Conservation (phyloP, 2,797 vertebrate genomes). For the Percopsis omiscomaycus region DNA sequence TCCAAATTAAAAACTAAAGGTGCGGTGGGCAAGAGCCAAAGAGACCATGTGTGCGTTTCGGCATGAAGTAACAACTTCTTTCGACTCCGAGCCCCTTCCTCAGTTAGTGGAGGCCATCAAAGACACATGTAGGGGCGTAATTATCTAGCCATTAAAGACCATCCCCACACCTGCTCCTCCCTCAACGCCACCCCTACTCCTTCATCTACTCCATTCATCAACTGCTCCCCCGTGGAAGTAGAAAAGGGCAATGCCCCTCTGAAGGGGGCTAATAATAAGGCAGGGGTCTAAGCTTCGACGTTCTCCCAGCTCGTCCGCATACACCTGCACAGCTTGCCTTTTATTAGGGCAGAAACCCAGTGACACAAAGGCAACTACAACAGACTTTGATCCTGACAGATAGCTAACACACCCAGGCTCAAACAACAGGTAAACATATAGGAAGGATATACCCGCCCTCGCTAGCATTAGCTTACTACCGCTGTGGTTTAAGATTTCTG, state of each 20-base stretch:
- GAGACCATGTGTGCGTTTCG: too few species aligned
- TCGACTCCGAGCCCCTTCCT: slow-evolving; percentile 16
- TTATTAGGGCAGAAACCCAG: slow-evolving; percentile 65
- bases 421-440: not conserved
- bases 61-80: not conserved
- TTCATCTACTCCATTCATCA: slow-evolving; percentile 50
- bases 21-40: too few species aligned
- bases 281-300: slow-evolving; percentile 41
- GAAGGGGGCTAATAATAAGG: slow-evolving; percentile 55
- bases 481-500: too few species aligned
- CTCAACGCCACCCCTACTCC: slow-evolving; percentile 26
- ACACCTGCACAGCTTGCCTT: slow-evolving; percentile 65
- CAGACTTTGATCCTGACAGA: slow-evolving; percentile 68
- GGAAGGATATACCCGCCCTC: too few species aligned
- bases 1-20: too few species aligned
- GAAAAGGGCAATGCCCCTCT: slow-evolving; percentile 66
- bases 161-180: slow-evolving; percentile 26
- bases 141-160: slow-evolving; percentile 60
- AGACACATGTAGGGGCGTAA: slow-evolving; percentile 61
- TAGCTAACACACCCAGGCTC: not conserved
- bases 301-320: slow-evolving; percentile 27
- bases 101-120: slow-evolving; percentile 47
- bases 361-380: slow-evolving; percentile 70
- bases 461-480: too few species aligned
- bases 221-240: slow-evolving; percentile 62